A percentile compares a stretch with the other conserved stretches of the same genome.
Conservation (phyloP, 2,113 vertebrate species). For the Panurus biarmicus region DNA sequence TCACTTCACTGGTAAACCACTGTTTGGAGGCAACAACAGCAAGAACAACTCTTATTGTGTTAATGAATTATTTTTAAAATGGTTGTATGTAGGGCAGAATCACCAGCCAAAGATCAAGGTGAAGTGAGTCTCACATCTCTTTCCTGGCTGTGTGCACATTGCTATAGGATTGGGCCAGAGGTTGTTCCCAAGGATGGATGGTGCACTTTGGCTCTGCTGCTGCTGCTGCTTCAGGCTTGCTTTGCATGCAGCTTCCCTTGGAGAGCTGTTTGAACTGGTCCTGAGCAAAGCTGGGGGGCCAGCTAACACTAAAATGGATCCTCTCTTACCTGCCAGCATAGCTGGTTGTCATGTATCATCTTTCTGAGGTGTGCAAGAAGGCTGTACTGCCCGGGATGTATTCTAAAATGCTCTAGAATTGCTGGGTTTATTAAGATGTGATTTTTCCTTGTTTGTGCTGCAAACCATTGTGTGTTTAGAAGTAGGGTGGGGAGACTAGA, state of each 20-base stretch:
- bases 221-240: not conserved
- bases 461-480: not conserved
- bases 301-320: not conserved
- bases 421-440: not conserved
- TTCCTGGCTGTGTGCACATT: accelerated
- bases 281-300: not conserved
- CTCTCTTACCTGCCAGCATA: not conserved
- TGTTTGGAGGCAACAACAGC: not conserved
- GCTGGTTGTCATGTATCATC: accelerated
- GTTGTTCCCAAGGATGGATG: accelerated
- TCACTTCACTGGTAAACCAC: not conserved
- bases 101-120: not conserved
- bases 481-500: not conserved
- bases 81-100: not conserved
- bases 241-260: accelerated
- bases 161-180: not conserved
- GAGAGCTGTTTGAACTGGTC: not conserved
- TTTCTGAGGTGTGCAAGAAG: not conserved
- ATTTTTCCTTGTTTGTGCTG: not conserved
- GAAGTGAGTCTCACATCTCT: not conserved
- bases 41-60: not conserved
- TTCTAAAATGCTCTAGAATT: not conserved
- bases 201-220: accelerated
- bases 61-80: not conserved
- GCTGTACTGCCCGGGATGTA: not conserved